Conservation (phyloP, 2,888 invertebrate species). For the Scelioninae gen. 1 region DNA sequence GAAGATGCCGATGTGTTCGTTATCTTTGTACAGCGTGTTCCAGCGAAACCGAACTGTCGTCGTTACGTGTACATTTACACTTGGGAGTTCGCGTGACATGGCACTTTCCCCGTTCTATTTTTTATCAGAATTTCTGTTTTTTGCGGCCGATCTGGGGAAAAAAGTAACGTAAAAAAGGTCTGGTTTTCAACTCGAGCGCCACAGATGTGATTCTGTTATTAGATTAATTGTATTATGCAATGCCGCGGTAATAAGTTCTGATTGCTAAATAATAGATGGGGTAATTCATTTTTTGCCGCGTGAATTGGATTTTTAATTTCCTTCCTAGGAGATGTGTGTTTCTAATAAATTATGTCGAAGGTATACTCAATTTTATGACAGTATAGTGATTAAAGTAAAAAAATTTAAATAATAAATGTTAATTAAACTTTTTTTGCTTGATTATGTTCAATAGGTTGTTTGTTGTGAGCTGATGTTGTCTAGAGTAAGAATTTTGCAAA, state of each 20-base stretch:
- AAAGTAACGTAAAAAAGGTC: not conserved
- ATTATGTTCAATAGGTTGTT: not conserved
- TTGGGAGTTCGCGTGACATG: slow-evolving; percentile 59
- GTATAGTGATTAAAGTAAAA: slow-evolving; percentile 16
- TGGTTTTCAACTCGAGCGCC: slow-evolving; percentile 3
- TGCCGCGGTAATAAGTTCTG: slow-evolving; percentile 16
- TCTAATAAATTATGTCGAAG: slow-evolving; percentile 14
- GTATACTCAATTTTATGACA: not conserved
- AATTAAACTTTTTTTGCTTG: not conserved
- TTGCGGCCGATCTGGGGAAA: slow-evolving; percentile 22
- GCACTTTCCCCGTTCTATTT: slow-evolving; percentile 63
- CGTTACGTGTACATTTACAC: slow-evolving; percentile 63
- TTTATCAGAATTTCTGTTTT: slow-evolving; percentile 32
- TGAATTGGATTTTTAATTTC: slow-evolving; percentile 12
- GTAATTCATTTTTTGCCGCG: slow-evolving; percentile 19
- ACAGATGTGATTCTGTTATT: slow-evolving; percentile 24
- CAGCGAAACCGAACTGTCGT: slow-evolving; percentile 46
- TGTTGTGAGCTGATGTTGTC: not conserved
- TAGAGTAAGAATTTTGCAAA: not conserved
- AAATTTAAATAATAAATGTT: too few species aligned
- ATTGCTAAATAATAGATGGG: slow-evolving; percentile 21
- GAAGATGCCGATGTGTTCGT: slow-evolving; percentile 55
- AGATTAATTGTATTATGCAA: slow-evolving; percentile 47
- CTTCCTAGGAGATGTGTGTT: not conserved
- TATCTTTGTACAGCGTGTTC: slow-evolving; percentile 61